A percentile compares a stretch with the other conserved stretches of the same genome.
Evolutionary conservation across 2,113 vertebrate species (phyloP).

Genomic region (Peromyscus californicus): DNA sequence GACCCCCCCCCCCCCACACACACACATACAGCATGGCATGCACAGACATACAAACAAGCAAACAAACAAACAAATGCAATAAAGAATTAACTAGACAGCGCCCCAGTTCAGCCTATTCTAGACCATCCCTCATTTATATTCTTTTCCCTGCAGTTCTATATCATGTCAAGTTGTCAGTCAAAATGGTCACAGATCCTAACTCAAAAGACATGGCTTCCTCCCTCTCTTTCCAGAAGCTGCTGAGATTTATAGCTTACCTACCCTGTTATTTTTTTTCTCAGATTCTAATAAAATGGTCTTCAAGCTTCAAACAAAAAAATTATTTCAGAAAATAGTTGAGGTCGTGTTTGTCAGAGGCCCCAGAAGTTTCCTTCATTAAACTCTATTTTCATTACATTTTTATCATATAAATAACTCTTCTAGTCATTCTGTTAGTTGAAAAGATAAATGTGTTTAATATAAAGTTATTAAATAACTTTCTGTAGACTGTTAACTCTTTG

Average conservation of each 20-base stretch:
- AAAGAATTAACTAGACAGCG: neutral
- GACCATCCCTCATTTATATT: neutral
- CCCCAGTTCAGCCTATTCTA: neutral
- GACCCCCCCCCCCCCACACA: too few relatives aligned
- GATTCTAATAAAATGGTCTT: neutral
- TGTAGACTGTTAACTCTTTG: conserved; percentile 17
- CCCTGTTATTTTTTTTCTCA: neutral
- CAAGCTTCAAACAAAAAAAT: neutral
- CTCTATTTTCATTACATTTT: conserved; percentile 45
- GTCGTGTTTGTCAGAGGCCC: conserved; percentile 33
- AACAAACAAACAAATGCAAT: neutral
- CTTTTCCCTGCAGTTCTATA: neutral
- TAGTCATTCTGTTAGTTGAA: conserved; percentile 4
- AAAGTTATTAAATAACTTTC: conserved; percentile 53
- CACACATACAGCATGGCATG: neutral
- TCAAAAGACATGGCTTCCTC: neutral
- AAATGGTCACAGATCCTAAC: neutral
- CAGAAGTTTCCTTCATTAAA: neutral
- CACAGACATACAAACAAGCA: neutral
- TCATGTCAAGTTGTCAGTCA: neutral
- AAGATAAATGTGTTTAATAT: conserved; percentile 35
- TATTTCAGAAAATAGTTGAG: conserved; percentile 46
- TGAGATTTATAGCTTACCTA: neutral
- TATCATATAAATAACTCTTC: conserved; percentile 8
- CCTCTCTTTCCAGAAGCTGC: neutral